Conservation (phyloP, 2,797 vertebrate species). For the Margarornis squamiger region DNA sequence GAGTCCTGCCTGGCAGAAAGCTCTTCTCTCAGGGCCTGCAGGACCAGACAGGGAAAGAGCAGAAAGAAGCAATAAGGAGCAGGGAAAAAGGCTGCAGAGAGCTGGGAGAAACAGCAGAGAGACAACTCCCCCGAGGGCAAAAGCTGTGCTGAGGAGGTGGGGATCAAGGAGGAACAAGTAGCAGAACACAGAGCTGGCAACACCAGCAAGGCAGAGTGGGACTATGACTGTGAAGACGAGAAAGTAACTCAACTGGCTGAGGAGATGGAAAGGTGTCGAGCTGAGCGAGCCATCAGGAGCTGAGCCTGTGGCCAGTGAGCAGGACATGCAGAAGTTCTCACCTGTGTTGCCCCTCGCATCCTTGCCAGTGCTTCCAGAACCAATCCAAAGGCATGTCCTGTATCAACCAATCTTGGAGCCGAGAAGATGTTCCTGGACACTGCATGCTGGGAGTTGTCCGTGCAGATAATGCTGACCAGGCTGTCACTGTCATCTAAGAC, state of each 20-base stretch:
- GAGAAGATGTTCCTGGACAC: not conserved
- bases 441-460: not conserved
- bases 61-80: not conserved
- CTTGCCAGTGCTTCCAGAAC: constrained; percentile 67
- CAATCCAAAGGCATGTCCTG: constrained; percentile 52
- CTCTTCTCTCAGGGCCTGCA: constrained; percentile 70
- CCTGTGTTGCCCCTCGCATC: constrained; percentile 65
- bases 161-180: not conserved
- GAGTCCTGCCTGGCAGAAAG: constrained; percentile 70
- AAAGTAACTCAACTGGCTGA: not conserved
- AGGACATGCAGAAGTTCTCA: constrained; percentile 41
- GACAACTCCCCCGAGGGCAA: not conserved
- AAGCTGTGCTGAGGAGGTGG: not conserved
- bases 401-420: constrained; percentile 10
- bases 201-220: not conserved
- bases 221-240: not conserved
- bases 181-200: not conserved
- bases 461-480: not conserved
- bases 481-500: constrained; percentile 59
- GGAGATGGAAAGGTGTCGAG: not conserved
- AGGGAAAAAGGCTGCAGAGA: not conserved
- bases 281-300: not conserved
- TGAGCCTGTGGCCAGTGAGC: not conserved
- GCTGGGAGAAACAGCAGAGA: not conserved
- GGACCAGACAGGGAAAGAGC: not conserved